phyloP scores from a whole-genome alignment of 2,113 vertebrate genomes.

The Globicephala melas region DNA sequence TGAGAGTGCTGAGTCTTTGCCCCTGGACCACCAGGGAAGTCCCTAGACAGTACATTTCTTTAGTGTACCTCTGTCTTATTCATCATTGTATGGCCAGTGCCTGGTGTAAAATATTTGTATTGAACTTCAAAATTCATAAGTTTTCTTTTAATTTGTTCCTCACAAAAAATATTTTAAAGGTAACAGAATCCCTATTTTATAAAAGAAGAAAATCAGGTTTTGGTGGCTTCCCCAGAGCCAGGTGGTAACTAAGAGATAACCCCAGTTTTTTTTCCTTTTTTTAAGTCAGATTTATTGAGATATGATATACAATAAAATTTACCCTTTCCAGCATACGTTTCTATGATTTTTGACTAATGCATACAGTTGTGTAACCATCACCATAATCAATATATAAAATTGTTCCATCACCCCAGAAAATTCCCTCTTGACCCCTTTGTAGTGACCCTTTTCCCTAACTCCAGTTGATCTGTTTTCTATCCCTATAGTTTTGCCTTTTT shows the following conservation, averaged over 20 bases:
- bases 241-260: background rate
- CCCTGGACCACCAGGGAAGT: too few relatives aligned
- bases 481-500: background rate
- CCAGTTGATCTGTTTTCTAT: background rate
- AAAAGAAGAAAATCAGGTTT: background rate
- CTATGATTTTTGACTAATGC: background rate
- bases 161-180: background rate
- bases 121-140: background rate
- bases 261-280: background rate
- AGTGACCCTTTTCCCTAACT: background rate
- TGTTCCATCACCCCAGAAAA: background rate
- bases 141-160: slow-evolving; percentile 17
- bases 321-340: background rate
- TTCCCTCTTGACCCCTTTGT: background rate
- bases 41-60: background rate
- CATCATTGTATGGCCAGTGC: background rate
- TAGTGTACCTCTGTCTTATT: background rate
- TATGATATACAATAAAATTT: background rate
- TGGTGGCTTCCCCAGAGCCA: background rate
- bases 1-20: too few relatives aligned
- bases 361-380: background rate
- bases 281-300: background rate
- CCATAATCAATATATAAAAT: background rate
- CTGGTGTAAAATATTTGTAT: background rate
- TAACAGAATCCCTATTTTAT: background rate